Evolutionary conservation across 2,113 vertebrate genomes (phyloP), one percentile per base, ranked within the genome.

Genomic region (Pycnonotus jocosus): DNA sequence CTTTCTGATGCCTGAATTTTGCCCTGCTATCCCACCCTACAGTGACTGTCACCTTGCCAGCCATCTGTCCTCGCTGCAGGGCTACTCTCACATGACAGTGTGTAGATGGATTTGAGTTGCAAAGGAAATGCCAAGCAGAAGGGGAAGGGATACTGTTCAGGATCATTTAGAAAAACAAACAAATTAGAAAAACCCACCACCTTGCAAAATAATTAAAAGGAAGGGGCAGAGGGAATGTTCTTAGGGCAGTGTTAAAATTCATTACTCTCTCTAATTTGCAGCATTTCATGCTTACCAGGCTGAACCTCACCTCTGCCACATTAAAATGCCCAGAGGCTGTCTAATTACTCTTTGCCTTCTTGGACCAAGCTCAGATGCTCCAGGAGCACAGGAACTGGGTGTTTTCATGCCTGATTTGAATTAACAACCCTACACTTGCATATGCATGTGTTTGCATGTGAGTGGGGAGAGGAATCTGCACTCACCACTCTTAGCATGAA

Each of bases 141-240:
- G 1, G 7, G 42, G 48, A 81, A 79, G 51, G 19, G 54, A 84
- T 19, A 31, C 12, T 15, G 28, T 5, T 89, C 37, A 61, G 66
- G 61, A 61, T 51, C 11, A 48, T 35, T 71, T 28, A 20, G 35
- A 37, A 72, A 40, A 76, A 65, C 3, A 74, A 66, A 71, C 17
- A 42, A 80, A 48, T 17, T 19, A 38, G 25, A 24, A 31, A 24
- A 25, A 11, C 9, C 53, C 51, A 54, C 3, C 11, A 82, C 37
- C 50, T 78, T 74, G 44, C n/a, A 86, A 92, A 90, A 81, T 80
- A 87, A 94, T 86, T 58, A 84, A 88, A 88, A 79, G 58, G 21
- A 81, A 83, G 22, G 14, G 44, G 33, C 1, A 7, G 30, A 44
- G 22, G 58, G 10, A 76, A 87, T 42, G 66, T 37, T 94, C 79